Evolutionary conservation across 2,797 vertebrate genomes (phyloP).

Genomic region (Gallinago stenura): DNA sequence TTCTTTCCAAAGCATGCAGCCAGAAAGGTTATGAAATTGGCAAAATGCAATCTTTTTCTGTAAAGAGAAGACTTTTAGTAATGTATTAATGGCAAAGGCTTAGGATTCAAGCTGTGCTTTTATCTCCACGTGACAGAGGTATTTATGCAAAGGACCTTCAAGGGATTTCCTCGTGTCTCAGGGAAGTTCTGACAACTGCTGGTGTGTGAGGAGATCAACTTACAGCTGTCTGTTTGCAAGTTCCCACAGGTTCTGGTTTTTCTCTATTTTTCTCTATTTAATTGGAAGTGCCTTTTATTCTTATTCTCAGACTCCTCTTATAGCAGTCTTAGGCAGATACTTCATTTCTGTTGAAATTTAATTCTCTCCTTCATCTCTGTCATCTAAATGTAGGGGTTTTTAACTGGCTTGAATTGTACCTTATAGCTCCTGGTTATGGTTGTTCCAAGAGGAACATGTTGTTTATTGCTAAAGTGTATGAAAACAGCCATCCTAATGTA

Average conservation of each 20-base stretch:
- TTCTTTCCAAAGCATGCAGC: neutral
- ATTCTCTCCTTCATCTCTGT: neutral
- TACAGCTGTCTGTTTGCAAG: neutral
- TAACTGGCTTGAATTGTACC: neutral
- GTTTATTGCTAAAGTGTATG: neutral
- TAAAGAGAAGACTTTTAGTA: neutral
- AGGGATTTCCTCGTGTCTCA: neutral
- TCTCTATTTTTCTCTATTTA: neutral
- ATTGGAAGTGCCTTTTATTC: neutral
- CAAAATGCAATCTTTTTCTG: neutral
- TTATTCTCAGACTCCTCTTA: neutral
- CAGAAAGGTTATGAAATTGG: neutral
- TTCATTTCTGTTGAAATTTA: neutral
- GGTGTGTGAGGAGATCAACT: neutral
- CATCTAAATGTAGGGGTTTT: neutral
- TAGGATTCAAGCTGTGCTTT: neutral
- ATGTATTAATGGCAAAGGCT: neutral
- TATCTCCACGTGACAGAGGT: fast-evolving
- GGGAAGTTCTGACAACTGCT: neutral
- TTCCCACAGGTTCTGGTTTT: neutral
- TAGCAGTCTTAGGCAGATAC: neutral
- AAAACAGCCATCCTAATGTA: neutral
- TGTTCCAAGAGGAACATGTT: neutral
- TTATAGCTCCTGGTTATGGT: neutral
- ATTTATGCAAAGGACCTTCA: neutral